Percentiles rank a stretch among this genome's conserved stretches.
These are phyloP conservation scores for Paraplagusia blochii DNA, from an alignment of 2,113 vertebrate species.

Conservation along the genomic window DNA sequence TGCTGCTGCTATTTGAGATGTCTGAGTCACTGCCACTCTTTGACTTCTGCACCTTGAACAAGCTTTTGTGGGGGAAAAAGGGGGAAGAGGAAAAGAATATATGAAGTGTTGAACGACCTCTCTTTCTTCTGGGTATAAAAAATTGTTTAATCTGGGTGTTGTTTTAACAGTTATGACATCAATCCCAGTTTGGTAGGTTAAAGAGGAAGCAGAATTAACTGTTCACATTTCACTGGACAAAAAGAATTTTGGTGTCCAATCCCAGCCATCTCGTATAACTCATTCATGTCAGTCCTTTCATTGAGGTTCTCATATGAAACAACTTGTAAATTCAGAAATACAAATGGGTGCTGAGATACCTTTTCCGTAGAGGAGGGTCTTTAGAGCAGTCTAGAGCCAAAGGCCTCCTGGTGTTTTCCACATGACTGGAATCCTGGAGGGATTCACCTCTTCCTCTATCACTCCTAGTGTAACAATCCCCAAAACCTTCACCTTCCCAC, in stretches of 20 bases:
- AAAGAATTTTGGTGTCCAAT: no score
- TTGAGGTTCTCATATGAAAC: no score
- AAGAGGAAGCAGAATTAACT: no score
- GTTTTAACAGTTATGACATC: no score
- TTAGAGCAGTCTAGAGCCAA: slow-evolving; percentile 32
- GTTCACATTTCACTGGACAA: no score
- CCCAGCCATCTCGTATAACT: no score
- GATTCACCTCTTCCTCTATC: slow-evolving; percentile 63
- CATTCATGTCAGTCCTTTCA: no score
- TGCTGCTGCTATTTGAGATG: slow-evolving; percentile 41
- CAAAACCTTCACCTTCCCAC: slow-evolving; percentile 47
- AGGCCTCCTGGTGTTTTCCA: slow-evolving; percentile 13
- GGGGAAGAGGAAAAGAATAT: slow-evolving; percentile 2
- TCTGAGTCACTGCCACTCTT: slow-evolving; percentile 40
- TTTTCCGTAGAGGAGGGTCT: slow-evolving; percentile 53
- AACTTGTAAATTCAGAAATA: neutral
- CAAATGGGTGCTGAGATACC: slow-evolving; percentile 35
- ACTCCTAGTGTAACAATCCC: slow-evolving; percentile 53
- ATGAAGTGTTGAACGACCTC: neutral
- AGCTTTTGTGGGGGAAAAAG: slow-evolving; percentile 68
- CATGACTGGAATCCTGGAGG: slow-evolving; percentile 44
- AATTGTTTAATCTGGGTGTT: no score
- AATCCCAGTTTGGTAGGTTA: no score
- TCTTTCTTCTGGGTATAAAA: slow-evolving; percentile 3
- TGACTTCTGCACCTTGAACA: slow-evolving; percentile 73